Evolutionary conservation across 1,140 invertebrate genomes (phyloP), one percentile per base, ranked within the genome.

Genomic region (Pissodes strobi): DNA sequence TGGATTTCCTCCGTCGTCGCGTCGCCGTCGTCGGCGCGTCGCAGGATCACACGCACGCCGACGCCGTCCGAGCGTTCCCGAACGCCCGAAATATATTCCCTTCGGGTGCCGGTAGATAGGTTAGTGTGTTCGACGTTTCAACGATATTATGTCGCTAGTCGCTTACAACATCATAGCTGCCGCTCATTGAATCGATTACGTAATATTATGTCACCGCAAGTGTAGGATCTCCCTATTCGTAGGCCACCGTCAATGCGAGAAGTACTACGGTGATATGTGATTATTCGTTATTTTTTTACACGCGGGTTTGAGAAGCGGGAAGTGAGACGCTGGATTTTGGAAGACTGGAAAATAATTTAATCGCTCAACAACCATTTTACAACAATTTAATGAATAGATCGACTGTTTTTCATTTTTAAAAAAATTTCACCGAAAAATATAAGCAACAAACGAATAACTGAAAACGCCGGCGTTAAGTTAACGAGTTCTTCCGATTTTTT

Each of bases 281-380:
- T 59, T 57, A n/a, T 48, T 37, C 27, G 55, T 45, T 10, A 55
- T 38, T 45, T 59, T 49, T 49, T 48, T 15, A 46, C 27, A 59
- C 57, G 57, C 57, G 57, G 57, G 57, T 55, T 21, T 53, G 12
- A n/a, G n/a, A n/a, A n/a, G n/a, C n/a, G n/a, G n/a, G n/a, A n/a
- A n/a, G n/a, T n/a, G 19, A 39, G 34, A 55, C 52, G 52, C 18
- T 19, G 6, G 10, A 15, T 30, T 55, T 55, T 55, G 12, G 27
- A 8, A 17, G 39, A 43, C 39, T 17, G 12, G 17, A 17, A 43
- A n/a, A n/a, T n/a, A n/a, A n/a, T n/a, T n/a, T n/a, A n/a, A n/a
- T n/a, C n/a, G n/a, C n/a, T n/a, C n/a, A n/a, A n/a, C n/a, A n/a
- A n/a, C n/a, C n/a, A n/a, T n/a, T n/a, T n/a, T n/a, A n/a, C n/a